Percentiles rank a stretch among this genome's conserved stretches.
These are phyloP conservation scores for Erethizon dorsatum DNA, from an alignment of 2,797 vertebrate genomes.

Conservation along the genomic window DNA sequence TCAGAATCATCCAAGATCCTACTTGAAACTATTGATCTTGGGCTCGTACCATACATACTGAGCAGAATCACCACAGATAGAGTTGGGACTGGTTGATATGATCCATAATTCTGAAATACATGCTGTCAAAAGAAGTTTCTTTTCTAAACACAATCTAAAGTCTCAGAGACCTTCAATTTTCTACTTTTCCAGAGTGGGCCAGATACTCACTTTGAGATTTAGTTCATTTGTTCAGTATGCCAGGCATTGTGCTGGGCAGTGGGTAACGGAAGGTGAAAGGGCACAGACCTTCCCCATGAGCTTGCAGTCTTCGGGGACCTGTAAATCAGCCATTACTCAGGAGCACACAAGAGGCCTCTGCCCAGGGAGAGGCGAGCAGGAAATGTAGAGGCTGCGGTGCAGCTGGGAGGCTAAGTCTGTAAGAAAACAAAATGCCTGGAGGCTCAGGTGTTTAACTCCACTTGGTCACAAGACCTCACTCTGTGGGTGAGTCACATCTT, in stretches of 20 bases:
- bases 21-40: background rate
- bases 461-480: background rate
- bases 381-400: background rate
- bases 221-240: background rate
- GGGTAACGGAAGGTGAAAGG: background rate
- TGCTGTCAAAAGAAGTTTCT: background rate
- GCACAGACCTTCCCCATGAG: background rate
- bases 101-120: background rate
- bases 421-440: background rate
- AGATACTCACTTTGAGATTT: slow-evolving; percentile 40
- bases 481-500: background rate
- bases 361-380: background rate
- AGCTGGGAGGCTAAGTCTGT: background rate
- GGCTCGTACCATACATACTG: background rate
- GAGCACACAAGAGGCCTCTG: background rate
- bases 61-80: background rate
- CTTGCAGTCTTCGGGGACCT: background rate
- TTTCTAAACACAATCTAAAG: background rate
- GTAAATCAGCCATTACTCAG: background rate
- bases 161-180: slow-evolving; percentile 8
- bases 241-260: background rate
- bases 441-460: background rate
- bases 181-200: background rate
- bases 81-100: background rate
- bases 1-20: background rate